Evolutionary conservation across 2,888 invertebrate genomes (phyloP), one percentile per base, ranked within the genome.

Genomic region (Cosmopolites sordidus): DNA sequence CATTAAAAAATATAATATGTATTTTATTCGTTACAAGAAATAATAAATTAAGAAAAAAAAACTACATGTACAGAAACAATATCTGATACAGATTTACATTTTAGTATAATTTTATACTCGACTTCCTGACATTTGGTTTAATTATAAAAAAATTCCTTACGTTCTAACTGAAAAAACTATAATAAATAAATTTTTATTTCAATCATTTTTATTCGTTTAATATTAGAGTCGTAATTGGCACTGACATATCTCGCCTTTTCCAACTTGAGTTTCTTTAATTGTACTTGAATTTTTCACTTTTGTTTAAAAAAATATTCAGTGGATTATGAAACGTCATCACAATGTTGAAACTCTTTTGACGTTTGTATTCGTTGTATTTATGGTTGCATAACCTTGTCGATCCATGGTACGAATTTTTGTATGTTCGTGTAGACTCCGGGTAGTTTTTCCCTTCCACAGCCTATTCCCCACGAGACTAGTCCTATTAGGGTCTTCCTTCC

Each of bases 361-460:
- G 12, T 4, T 33, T 11, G n/a, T 33, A 12, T 11, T 12, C 11
- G 38, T 12, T 16, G 16, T 22, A 1, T 38, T 47, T 54, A 57
- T 1, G 57, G 57, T 42, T 57, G 82, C 76, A 91, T 83, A 18
- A 91, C 84, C 75, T 90, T 89, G 66, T 90, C 89, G 45, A 92
- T 86, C 92, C 92, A 92, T 15, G 92, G 91, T 60, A 92, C 90
- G 70, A 92, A 93, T 71, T 89, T 89, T 70, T 92, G 92, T 69
- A 93, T 91, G 66, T 93, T 92, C 1, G 93, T 93, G 69, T 93
- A 93, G 3, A 93, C 92, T 1, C 92, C 92, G 0, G 93, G 93
- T 5, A 93, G 73, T 65, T 92, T 92, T 66, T 92, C 92, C 1
- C 92, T 78, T 0, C 92, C 93, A 65, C 93, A 93, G 51, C 92